Evolutionary conservation across 1,140 invertebrate genomes (phyloP), one percentile per base, ranked within the genome.

Genomic region (Holotrichia oblita): DNA sequence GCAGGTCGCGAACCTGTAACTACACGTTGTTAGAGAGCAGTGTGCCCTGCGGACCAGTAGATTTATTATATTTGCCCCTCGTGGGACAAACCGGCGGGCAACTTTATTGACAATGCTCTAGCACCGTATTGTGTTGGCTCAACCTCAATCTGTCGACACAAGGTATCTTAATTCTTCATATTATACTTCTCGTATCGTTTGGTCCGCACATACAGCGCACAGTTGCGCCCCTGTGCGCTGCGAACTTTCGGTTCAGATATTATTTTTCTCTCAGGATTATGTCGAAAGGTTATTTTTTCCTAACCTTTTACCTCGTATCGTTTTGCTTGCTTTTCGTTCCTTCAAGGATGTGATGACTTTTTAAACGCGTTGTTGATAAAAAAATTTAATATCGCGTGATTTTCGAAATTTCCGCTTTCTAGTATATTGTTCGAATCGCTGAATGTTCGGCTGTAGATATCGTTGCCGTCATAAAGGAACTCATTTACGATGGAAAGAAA

Each of bases 41-140:
- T 7, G 69, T 78, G 42, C 72, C 77, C 77, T 61, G 48, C 22
- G 77, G 77, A 78, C 69, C 77, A n/a, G 77, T 73, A 78, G 77
- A 78, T 78, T 78, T 78, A 78, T 78, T 78, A 78, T 78, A 78
- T 78, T 78, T 41, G 73, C 72, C 41, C 72, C 72, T 34, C 40
- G 10, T 40, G 77, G 77, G 72, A 78, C 22, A 34, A 17, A 17
- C 61, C 48, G 24, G 48, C 34, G 41, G 73, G n/a, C 73, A 41
- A 74, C 73, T 74, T 74, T 74, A 74, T 74, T 74, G 73, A 74
- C 73, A 74, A 40, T 40, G 41, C 73, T 40, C 73, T 14, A 10
- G 14, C 34, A 10, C 22, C 22, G 40, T 74, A 74, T 74, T 74
- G 73, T 74, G 73, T 34, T 4, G 72, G 10, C 72, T 73, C 17